Conservation (phyloP, 2,888 invertebrate genomes). For the Dolomedes plantarius region DNA sequence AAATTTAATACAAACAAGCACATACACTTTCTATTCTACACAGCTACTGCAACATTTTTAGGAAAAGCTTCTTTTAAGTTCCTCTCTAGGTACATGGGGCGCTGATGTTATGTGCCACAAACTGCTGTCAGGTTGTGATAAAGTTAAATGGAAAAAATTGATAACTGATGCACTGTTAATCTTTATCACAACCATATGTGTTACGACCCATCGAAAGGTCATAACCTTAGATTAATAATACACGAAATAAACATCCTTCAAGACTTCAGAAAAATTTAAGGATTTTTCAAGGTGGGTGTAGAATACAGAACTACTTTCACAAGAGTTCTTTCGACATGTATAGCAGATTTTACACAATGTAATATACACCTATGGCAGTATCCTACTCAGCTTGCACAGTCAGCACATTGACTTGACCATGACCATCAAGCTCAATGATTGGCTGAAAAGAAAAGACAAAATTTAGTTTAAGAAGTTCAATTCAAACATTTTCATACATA, state of each 20-base stretch:
- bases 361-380: slow-evolving; percentile 62
- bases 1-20: slow-evolving; percentile 62
- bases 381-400: slow-evolving; percentile 38
- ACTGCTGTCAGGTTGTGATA: slow-evolving; percentile 40
- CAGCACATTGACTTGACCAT: slow-evolving; percentile 66
- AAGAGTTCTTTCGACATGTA: slow-evolving; percentile 41
- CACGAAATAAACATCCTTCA: slow-evolving; percentile 30
- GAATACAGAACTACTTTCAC: slow-evolving; percentile 42
- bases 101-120: slow-evolving; percentile 38
- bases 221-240: slow-evolving; percentile 23
- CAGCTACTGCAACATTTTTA: slow-evolving; percentile 58
- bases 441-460: slow-evolving; percentile 34
- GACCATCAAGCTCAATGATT: slow-evolving; percentile 52
- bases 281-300: slow-evolving; percentile 48
- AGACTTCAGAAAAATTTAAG: slow-evolving; percentile 5
- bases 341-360: slow-evolving; percentile 60
- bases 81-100: slow-evolving; percentile 7
- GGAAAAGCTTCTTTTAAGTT: slow-evolving; percentile 46
- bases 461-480: neutral
- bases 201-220: slow-evolving; percentile 22
- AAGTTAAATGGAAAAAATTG: slow-evolving; percentile 8
- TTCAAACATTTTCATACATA: neutral
- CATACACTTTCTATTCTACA: slow-evolving; percentile 65
- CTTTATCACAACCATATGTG: slow-evolving; percentile 39
- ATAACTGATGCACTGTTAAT: neutral